A percentile compares a stretch with the other conserved stretches of the same genome.
Conservation (phyloP, 2,113 vertebrate species). For the Pelvicachromis taeniatus region DNA sequence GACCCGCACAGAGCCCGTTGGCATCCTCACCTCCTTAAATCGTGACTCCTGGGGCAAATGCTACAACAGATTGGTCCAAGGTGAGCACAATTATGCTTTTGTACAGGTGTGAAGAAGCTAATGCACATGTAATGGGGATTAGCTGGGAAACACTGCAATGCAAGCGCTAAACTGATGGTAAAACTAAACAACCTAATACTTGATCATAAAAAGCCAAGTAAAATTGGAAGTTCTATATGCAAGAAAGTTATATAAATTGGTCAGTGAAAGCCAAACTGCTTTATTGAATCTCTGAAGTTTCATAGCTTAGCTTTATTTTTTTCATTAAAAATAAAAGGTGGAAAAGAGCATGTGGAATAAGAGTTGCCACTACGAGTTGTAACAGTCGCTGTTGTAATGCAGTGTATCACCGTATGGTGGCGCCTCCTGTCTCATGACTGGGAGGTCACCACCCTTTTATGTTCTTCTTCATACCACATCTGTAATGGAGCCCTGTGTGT, state of each 20-base stretch:
- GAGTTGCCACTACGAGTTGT: neutral
- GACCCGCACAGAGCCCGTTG: conserved; percentile 82
- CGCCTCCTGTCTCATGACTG: too few relatives aligned
- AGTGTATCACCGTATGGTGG: too few relatives aligned
- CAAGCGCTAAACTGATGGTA: neutral
- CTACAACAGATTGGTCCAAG: conserved; percentile 84
- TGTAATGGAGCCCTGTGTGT: too few relatives aligned
- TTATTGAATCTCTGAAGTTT: neutral
- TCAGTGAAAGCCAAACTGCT: neutral
- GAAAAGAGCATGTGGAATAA: neutral
- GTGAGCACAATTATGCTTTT: conserved; percentile 53
- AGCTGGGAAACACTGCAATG: neutral
- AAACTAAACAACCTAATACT: neutral
- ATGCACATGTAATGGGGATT: neutral
- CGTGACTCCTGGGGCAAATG: conserved; percentile 90
- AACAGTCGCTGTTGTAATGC: too few relatives aligned
- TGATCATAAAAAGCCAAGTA: neutral
- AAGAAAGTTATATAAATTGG: neutral
- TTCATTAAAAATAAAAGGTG: neutral
- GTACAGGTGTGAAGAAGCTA: neutral
- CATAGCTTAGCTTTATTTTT: neutral
- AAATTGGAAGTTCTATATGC: neutral
- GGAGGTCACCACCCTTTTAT: too few relatives aligned
- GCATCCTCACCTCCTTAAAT: conserved; percentile 93
- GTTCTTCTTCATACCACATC: too few relatives aligned